Conservation (phyloP, 2,888 invertebrate species). For the Sesia bembeciformis region DNA sequence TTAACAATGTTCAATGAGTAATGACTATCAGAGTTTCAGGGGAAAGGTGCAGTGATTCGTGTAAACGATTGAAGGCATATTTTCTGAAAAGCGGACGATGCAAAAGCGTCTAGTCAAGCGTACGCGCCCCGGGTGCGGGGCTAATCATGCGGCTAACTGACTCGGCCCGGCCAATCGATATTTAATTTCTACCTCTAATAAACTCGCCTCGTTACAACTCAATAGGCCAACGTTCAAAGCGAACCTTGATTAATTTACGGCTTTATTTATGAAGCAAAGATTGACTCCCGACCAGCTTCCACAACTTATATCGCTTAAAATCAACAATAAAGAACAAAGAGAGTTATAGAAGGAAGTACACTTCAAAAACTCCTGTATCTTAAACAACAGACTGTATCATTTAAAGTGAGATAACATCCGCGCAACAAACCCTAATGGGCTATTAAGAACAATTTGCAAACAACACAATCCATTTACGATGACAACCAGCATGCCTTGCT, state of each 20-base stretch:
- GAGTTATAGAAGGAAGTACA: too few species aligned
- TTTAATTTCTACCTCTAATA: conserved; percentile 7
- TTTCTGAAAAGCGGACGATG: conserved; percentile 45
- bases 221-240: conserved; percentile 13
- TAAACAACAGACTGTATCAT: conserved; percentile 12
- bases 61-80: conserved; percentile 45
- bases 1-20: conserved; percentile 18
- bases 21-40: conserved; percentile 9
- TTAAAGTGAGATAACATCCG: conserved; percentile 22
- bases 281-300: background rate
- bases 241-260: conserved; percentile 4
- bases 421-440: conserved; percentile 21
- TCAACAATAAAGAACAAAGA: background rate
- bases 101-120: conserved; percentile 54
- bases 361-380: background rate
- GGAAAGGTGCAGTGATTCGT: conserved; percentile 54
- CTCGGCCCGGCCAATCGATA: conserved; percentile 40
- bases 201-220: conserved; percentile 19
- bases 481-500: conserved; percentile 36
- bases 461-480: conserved; percentile 45
- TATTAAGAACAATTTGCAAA: conserved; percentile 49
- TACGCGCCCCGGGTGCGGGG: conserved; percentile 20
- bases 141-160: conserved; percentile 44
- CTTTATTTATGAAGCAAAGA: conserved; percentile 1
- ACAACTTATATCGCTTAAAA: background rate